Percentiles rank a stretch among this genome's conserved stretches.
These are phyloP conservation scores for Semnornis frantzii DNA, from an alignment of 2,113 vertebrate species.

Conservation along the genomic window DNA sequence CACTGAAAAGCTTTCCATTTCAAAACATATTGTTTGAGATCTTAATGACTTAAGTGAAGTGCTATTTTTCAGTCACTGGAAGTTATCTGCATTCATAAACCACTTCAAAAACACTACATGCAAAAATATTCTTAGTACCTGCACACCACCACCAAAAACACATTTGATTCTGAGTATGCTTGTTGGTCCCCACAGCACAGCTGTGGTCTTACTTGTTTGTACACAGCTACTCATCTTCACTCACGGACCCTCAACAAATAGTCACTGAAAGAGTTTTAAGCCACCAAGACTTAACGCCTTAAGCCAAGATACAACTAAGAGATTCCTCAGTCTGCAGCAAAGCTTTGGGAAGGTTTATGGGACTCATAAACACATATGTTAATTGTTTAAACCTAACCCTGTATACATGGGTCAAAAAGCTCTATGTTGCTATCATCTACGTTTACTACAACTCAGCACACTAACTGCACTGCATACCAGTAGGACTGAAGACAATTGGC, in stretches of 20 bases:
- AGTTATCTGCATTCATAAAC: neutral
- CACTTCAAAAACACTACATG: neutral
- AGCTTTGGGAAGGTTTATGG: neutral
- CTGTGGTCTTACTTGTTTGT: accelerated
- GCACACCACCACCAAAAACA: too few relatives aligned
- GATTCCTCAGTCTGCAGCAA: neutral
- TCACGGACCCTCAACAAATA: accelerated
- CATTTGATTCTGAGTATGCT: neutral
- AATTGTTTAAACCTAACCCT: neutral
- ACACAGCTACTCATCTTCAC: neutral
- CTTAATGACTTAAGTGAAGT: neutral
- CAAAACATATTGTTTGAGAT: neutral
- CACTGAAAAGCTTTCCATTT: neutral
- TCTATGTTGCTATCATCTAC: accelerated
- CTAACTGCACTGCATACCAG: accelerated
- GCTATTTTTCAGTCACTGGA: neutral
- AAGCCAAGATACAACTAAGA: neutral
- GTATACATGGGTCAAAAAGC: accelerated
- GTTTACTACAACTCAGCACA: accelerated
- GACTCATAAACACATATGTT: neutral
- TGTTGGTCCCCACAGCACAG: accelerated
- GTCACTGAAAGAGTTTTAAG: neutral
- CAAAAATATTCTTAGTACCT: neutral
- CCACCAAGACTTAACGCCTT: neutral
- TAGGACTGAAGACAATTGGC: neutral